Conservation (phyloP, 2,113 vertebrate species). For the Astatoreochromis straeleni region DNA sequence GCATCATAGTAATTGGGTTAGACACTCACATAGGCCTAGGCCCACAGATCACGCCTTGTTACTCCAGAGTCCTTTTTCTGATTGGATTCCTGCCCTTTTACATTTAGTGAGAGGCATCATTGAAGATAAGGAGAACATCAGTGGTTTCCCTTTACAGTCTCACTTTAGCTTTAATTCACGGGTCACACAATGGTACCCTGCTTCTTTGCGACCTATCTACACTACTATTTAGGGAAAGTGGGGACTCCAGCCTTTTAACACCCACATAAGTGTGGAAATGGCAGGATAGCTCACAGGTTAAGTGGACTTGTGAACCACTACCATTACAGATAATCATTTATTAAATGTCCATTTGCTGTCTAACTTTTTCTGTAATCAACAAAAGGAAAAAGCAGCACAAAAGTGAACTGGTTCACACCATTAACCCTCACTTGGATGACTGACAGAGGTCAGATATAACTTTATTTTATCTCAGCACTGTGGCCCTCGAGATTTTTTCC, state of each 20-base stretch:
- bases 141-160: constrained; percentile 19
- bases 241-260: neutral
- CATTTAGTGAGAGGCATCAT: constrained; percentile 21
- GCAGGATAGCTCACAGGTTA: constrained; percentile 1
- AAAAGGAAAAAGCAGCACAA: neutral
- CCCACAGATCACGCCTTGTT: constrained; percentile 40
- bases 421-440: neutral
- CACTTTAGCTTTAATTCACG: constrained; percentile 3
- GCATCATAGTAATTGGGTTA: constrained; percentile 19
- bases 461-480: neutral
- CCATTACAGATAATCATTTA: constrained; percentile 34
- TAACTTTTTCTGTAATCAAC: neutral
- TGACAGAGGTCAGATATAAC: neutral
- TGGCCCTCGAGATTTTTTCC: constrained; percentile 27
- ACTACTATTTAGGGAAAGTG: neutral
- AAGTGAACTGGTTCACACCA: neutral
- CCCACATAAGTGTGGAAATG: constrained; percentile 14
- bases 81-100: constrained; percentile 45
- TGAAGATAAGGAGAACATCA: constrained; percentile 19
- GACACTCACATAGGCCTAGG: constrained; percentile 17
- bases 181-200: neutral
- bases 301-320: neutral
- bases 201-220: neutral
- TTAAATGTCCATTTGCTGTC: constrained; percentile 4
- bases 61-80: constrained; percentile 20